Conservation (phyloP, 2,797 vertebrate species). For the Acipenser oxyrinchus region DNA sequence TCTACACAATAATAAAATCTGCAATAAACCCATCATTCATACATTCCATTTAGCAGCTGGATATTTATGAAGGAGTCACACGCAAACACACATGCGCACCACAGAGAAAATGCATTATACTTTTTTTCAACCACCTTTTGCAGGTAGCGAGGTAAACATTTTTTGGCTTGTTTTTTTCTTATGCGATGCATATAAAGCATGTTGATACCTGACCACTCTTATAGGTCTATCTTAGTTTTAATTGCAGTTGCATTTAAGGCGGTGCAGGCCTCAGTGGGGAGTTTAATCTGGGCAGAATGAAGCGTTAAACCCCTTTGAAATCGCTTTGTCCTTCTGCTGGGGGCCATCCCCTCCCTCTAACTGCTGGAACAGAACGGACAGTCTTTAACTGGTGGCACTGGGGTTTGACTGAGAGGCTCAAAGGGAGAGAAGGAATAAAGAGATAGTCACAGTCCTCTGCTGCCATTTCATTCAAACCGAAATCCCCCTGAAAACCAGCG, state of each 20-base stretch:
- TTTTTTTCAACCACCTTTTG: too few species aligned
- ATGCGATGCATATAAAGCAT: too few species aligned
- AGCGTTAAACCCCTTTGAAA: background rate
- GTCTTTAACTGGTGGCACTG: background rate
- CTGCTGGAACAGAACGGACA: too few species aligned
- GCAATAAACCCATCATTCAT: too few species aligned
- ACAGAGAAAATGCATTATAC: too few species aligned
- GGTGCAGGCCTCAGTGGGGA: background rate
- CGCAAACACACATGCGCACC: too few species aligned
- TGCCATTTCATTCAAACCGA: background rate
- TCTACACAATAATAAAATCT: too few species aligned
- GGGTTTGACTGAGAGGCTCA: background rate
- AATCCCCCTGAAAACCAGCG: background rate
- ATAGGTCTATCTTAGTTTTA: background rate
- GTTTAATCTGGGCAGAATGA: background rate
- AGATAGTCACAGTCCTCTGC: background rate
- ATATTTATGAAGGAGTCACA: too few species aligned
- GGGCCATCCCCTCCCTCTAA: background rate
- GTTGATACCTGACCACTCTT: background rate
- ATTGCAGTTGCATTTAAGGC: background rate
- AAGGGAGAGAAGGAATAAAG: background rate
- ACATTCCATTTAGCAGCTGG: too few species aligned
- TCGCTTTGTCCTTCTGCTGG: background rate
- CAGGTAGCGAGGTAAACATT: too few species aligned
- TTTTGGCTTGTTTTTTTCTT: too few species aligned